These are phyloP conservation scores for Conops quadrifasciatus DNA, from an alignment of 2,888 invertebrate genomes.

Conservation along the genomic window DNA sequence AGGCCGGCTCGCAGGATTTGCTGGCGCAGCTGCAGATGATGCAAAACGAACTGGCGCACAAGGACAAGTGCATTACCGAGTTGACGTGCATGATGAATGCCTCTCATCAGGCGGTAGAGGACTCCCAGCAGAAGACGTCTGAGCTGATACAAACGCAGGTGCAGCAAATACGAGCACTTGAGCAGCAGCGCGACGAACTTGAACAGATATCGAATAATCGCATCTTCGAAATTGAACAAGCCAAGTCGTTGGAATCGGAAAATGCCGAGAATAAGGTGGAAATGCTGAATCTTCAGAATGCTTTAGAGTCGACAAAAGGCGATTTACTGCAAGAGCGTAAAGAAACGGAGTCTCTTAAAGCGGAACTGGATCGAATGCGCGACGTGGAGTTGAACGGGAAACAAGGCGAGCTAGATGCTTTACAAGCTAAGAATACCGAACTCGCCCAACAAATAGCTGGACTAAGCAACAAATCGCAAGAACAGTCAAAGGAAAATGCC, in stretches of 20 bases:
- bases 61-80: constrained; percentile 60
- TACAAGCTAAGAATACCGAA: constrained; percentile 50
- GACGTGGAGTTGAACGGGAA: constrained; percentile 54
- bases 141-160: constrained; percentile 57
- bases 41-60: constrained; percentile 58
- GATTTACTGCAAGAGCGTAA: constrained; percentile 53
- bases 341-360: constrained; percentile 51
- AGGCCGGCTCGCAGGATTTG: constrained; percentile 59
- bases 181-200: constrained; percentile 61
- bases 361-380: constrained; percentile 49
- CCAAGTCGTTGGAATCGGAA: constrained; percentile 58
- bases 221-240: constrained; percentile 60
- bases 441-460: constrained; percentile 53
- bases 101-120: constrained; percentile 55
- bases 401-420: constrained; percentile 47
- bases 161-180: constrained; percentile 56
- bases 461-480: constrained; percentile 49
- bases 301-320: constrained; percentile 58
- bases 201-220: constrained; percentile 59
- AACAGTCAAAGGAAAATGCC: constrained; percentile 54
- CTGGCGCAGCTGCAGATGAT: constrained; percentile 59
- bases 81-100: constrained; percentile 57
- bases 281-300: constrained; percentile 60
- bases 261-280: constrained; percentile 60
- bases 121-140: constrained; percentile 55